Evolutionary conservation across 2,113 vertebrate genomes (phyloP), one percentile per base, ranked within the genome.

Genomic region (Microtus oregoni): DNA sequence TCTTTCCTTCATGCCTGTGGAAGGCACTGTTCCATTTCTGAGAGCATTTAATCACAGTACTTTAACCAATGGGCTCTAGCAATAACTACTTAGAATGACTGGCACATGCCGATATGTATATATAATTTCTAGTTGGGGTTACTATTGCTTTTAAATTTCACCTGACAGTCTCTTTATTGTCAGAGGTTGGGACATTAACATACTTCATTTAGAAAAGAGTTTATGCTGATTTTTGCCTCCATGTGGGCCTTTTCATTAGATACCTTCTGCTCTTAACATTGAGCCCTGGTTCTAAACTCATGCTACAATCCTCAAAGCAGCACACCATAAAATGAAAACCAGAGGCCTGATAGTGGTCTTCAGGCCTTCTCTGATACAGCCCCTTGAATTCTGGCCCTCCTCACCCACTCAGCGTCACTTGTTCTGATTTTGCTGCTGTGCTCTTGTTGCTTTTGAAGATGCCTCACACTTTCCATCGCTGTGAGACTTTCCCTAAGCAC

Each of bases 91-190:
- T 20, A 58, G 58, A 58, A 20, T 58, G 58, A 58, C 1, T 58
- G 58, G 58, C 19, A 14, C 58, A 58, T 20, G 58, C 19, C 19
- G 58, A 58, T 63, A 26, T 26, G 8, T 63, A 63, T 63, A 63
- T 24, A 63, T 63, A 63, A 63, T 63, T 63, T 63, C 61, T 63
- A 50, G 47, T 35, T 96, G 72, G 35, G 89, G 92, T 75, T 86
- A 28, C 50, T 83, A 83, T 65, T 86, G 67, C 75, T 92, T 95
- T 86, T 89, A 72, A 95, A 87, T 91, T 72, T 65, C 86, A 32
- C 88, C 89, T 38, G 30, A 58, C 19, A 78, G 32, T 83, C 20
- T 55, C 55, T 26, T 70, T 75, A 41, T 47, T 79, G 81, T 52
- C 65, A 47, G 70, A 90, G 61, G 72, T 81, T 6, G 15, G 61